These are phyloP conservation scores for Lithophane semibrunnea DNA, from an alignment of 2,888 invertebrate genomes.

Conservation along the genomic window DNA sequence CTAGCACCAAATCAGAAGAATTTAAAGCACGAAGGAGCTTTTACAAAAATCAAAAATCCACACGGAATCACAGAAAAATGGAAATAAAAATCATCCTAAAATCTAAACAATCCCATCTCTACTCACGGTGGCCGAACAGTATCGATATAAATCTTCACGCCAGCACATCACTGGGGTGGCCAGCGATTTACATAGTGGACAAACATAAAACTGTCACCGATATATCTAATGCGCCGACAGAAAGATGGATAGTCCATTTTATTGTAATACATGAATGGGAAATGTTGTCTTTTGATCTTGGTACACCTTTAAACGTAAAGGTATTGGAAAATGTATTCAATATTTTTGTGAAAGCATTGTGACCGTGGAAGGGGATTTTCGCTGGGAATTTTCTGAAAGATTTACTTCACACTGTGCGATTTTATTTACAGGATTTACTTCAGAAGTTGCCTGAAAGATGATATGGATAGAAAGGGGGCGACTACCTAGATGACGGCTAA, in stretches of 20 bases:
- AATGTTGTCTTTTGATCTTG: conserved; percentile 54
- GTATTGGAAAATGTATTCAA: conserved; percentile 34
- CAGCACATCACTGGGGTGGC: conserved; percentile 64
- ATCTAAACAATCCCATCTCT: conserved; percentile 66
- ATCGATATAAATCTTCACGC: conserved; percentile 75
- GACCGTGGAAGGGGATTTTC: not conserved
- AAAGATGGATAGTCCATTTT: conserved; percentile 72
- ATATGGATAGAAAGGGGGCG: too few species aligned
- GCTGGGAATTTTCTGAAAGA: not conserved
- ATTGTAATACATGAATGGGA: conserved; percentile 62
- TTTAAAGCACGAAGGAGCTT: not conserved
- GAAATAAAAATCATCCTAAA: conserved; percentile 21
- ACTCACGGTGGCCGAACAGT: conserved; percentile 68
- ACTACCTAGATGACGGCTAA: too few species aligned
- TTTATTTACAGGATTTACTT: too few species aligned
- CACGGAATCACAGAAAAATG: not conserved
- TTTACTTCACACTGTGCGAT: not conserved
- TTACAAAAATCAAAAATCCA: not conserved
- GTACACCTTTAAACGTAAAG: conserved; percentile 33
- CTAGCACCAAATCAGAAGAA: not conserved
- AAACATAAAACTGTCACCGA: conserved; percentile 79
- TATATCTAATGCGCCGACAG: conserved; percentile 77
- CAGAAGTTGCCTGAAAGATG: too few species aligned
- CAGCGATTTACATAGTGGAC: conserved; percentile 72
- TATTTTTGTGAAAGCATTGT: conserved; percentile 40